These are phyloP conservation scores for Betta splendens DNA, from an alignment of 2,797 vertebrate species.

Conservation along the genomic window DNA sequence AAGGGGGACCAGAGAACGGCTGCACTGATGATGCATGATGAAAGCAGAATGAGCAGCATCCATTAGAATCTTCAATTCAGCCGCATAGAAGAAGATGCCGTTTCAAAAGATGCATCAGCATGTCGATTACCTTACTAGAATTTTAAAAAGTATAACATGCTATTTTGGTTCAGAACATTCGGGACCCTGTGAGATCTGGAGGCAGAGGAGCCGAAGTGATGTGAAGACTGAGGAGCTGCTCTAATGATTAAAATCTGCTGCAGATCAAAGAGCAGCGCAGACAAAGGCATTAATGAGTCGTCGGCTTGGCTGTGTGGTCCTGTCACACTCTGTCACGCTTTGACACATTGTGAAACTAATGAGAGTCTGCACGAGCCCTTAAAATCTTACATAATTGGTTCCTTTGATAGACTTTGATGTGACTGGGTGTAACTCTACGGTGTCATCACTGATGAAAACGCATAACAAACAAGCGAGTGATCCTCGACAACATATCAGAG, in stretches of 20 bases:
- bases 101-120: too few species aligned
- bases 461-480: too few species aligned
- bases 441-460: background rate
- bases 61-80: too few species aligned
- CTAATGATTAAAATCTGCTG: conserved; percentile 17
- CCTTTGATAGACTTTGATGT: background rate
- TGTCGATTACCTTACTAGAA: too few species aligned
- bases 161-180: conserved; percentile 13
- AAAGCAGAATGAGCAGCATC: too few species aligned
- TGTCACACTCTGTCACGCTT: conserved; percentile 45
- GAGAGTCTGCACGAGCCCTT: too few species aligned
- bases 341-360: too few species aligned
- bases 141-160: too few species aligned
- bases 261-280: conserved; percentile 40
- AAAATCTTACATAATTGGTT: background rate
- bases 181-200: background rate
- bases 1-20: too few species aligned
- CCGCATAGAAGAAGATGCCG: too few species aligned
- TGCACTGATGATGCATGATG: too few species aligned
- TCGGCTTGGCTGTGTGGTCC: conserved; percentile 18
- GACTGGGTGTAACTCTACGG: background rate
- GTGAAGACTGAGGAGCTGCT: conserved; percentile 10
- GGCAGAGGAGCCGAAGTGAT: conserved; percentile 15
- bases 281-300: background rate
- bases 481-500: too few species aligned